Evolutionary conservation across 1,140 invertebrate species (phyloP).

Genomic region (Bombus affinis): DNA sequence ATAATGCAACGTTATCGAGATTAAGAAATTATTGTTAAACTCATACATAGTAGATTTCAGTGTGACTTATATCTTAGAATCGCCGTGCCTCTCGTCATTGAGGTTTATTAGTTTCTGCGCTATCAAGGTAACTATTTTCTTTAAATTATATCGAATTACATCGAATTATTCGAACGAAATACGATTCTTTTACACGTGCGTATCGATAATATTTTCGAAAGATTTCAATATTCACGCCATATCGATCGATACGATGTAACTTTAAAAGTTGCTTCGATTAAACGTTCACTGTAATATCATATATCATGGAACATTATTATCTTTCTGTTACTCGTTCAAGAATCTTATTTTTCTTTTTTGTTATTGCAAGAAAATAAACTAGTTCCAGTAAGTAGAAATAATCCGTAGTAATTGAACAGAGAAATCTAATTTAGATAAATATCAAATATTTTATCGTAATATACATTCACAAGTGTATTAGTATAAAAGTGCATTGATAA

Average conservation of each 20-base stretch:
- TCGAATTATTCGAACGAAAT: conserved; percentile 6
- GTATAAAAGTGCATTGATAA: neutral
- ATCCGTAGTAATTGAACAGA: no score
- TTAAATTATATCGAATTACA: neutral
- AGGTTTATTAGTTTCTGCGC: neutral
- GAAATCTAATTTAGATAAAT: no score
- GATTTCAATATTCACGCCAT: neutral
- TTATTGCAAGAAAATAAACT: neutral
- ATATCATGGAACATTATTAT: neutral
- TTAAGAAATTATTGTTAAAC: neutral
- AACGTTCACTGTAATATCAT: neutral
- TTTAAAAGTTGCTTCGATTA: neutral
- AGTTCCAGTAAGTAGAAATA: neutral
- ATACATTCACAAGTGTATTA: no score
- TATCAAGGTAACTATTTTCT: neutral
- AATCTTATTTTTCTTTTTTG: no score
- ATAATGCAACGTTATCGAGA: neutral
- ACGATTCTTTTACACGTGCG: neutral
- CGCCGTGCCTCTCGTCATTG: neutral
- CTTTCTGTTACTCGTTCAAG: neutral
- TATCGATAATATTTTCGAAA: neutral
- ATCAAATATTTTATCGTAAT: no score
- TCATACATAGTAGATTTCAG: neutral
- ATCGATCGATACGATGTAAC: neutral
- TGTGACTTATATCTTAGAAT: neutral